These are phyloP conservation scores for Agrilus planipennis DNA, from an alignment of 1,140 invertebrate species.

Conservation along the genomic window DNA sequence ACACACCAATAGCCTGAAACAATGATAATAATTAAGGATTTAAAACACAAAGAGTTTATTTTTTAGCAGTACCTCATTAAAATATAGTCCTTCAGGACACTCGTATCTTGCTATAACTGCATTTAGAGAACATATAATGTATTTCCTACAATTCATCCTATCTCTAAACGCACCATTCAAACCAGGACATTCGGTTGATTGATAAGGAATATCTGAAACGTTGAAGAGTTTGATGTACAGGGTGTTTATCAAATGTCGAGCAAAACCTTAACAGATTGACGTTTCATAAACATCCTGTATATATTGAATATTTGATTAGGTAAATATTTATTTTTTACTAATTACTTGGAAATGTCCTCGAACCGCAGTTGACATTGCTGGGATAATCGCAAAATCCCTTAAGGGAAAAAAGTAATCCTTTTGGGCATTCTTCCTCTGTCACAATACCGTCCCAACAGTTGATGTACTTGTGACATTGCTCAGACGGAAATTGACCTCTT, in stretches of 20 bases:
- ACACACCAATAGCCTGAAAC: constrained; percentile 43
- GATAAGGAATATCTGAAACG: neutral
- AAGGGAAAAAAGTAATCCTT: constrained; percentile 48
- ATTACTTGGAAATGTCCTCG: constrained; percentile 4
- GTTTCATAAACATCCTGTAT: too few species aligned
- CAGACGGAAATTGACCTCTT: constrained; percentile 49
- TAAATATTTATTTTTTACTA: neutral
- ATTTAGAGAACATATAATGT: constrained; percentile 47
- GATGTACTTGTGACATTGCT: constrained; percentile 48
- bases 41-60: constrained; percentile 11
- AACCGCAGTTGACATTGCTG: constrained; percentile 45
- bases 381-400: constrained; percentile 50
- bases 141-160: constrained; percentile 48
- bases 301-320: neutral
- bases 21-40: constrained; percentile 7
- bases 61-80: constrained; percentile 53
- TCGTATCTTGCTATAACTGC: constrained; percentile 43
- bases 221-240: too few species aligned
- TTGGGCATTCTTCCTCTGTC: constrained; percentile 51
- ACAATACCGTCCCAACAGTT: constrained; percentile 60
- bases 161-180: constrained; percentile 45
- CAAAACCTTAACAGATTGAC: too few species aligned
- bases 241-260: too few species aligned
- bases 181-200: constrained; percentile 33
- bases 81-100: constrained; percentile 48